phyloP scores from a whole-genome alignment of 2,113 vertebrate genomes.

The Nesogale talazaci region DNA sequence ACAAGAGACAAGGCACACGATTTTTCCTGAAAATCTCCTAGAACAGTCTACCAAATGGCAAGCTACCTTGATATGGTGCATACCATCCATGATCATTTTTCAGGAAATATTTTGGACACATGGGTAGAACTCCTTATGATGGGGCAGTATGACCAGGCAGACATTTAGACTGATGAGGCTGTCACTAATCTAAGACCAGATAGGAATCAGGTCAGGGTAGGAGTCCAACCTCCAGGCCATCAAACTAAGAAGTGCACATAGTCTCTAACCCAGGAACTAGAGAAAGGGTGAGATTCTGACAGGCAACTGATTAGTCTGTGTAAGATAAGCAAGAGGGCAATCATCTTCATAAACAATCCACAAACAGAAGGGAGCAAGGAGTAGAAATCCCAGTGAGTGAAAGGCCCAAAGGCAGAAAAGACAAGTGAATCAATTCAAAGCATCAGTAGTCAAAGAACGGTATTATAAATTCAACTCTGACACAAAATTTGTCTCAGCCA shows the following conservation, averaged over 20 bases:
- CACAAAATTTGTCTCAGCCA: conserved; percentile 12
- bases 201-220: neutral
- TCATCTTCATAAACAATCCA: neutral
- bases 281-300: neutral
- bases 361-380: neutral
- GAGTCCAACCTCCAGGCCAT: neutral
- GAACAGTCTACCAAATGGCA: neutral
- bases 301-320: neutral
- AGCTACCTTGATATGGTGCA: neutral
- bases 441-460: neutral
- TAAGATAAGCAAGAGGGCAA: neutral
- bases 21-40: conserved; percentile 19
- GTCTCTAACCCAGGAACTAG: neutral
- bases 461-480: conserved; percentile 16
- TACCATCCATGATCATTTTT: neutral
- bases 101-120: neutral
- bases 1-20: neutral
- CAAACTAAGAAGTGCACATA: neutral
- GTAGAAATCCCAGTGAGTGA: conserved; percentile 8
- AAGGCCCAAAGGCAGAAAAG: neutral
- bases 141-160: neutral
- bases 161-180: neutral
- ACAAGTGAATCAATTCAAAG: neutral
- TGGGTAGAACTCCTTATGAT: neutral
- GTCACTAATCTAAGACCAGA: neutral